Conservation (phyloP, 2,888 invertebrate genomes). For the Synergus gifuensis region DNA sequence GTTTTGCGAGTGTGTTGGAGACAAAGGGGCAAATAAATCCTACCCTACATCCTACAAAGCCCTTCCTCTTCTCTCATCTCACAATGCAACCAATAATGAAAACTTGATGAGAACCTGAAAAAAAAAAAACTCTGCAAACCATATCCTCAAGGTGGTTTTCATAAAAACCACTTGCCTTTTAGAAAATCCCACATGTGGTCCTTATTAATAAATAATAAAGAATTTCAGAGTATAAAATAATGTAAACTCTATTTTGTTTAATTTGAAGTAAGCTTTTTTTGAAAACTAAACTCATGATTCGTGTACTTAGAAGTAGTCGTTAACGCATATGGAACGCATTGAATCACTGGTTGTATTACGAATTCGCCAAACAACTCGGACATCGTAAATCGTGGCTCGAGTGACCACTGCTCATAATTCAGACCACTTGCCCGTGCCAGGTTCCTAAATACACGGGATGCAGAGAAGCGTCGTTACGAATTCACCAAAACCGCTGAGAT, state of each 20-base stretch:
- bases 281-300: constrained; percentile 57
- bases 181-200: background rate
- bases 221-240: constrained; percentile 9
- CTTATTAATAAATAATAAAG: constrained; percentile 42
- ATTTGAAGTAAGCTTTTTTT: constrained; percentile 53
- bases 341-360: constrained; percentile 45
- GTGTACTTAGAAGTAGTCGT: background rate
- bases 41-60: constrained; percentile 53
- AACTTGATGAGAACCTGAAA: constrained; percentile 2
- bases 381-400: constrained; percentile 68
- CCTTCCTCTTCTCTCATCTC: constrained; percentile 49
- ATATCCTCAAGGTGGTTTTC: background rate
- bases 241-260: no score
- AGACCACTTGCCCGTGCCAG: constrained; percentile 50
- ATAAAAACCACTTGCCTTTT: background rate
- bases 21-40: constrained; percentile 65
- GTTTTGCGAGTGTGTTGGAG: constrained; percentile 58
- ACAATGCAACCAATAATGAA: constrained; percentile 33
- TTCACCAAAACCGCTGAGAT: constrained; percentile 48
- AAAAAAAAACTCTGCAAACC: no score
- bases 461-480: constrained; percentile 55
- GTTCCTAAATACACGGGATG: constrained; percentile 59
- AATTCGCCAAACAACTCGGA: constrained; percentile 67
- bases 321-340: background rate
- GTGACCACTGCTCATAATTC: constrained; percentile 66